These are phyloP conservation scores for Tor tambroides DNA, from an alignment of 2,113 vertebrate genomes.

Conservation along the genomic window DNA sequence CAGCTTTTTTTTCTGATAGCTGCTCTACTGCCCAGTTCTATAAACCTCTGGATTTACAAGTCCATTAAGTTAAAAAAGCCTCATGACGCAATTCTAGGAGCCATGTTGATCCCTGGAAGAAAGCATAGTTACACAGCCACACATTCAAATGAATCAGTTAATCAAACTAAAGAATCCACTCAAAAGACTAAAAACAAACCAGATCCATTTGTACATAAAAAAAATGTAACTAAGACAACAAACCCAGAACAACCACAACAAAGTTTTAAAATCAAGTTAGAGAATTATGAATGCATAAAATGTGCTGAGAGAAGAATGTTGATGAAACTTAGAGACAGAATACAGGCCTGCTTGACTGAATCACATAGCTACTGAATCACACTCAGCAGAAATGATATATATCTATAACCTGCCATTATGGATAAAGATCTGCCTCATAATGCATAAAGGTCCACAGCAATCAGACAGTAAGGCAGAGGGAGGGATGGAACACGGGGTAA, in stretches of 20 bases:
- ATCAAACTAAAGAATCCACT: constrained; percentile 12
- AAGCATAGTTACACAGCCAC: constrained; percentile 22
- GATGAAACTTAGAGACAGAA: neutral
- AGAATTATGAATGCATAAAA: neutral
- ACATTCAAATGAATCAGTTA: neutral
- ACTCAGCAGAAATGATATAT: neutral
- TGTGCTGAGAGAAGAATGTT: neutral
- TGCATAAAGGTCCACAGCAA: constrained; percentile 32
- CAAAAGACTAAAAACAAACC: neutral
- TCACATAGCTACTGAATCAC: neutral
- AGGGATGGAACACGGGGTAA: constrained; percentile 24
- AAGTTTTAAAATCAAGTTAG: neutral
- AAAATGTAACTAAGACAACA: neutral
- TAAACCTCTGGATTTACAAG: constrained; percentile 57
- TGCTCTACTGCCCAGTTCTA: constrained; percentile 51
- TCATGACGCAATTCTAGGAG: constrained; percentile 45
- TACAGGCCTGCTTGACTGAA: neutral
- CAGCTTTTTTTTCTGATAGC: constrained; percentile 53
- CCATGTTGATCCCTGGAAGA: constrained; percentile 4
- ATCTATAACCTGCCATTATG: neutral
- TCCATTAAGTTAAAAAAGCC: constrained; percentile 43
- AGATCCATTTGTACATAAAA: neutral
- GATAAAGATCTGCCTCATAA: neutral
- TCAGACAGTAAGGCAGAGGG: neutral
- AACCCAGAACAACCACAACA: neutral